These are phyloP conservation scores for Magallana nippona DNA, from an alignment of 2,888 invertebrate genomes.

Conservation along the genomic window DNA sequence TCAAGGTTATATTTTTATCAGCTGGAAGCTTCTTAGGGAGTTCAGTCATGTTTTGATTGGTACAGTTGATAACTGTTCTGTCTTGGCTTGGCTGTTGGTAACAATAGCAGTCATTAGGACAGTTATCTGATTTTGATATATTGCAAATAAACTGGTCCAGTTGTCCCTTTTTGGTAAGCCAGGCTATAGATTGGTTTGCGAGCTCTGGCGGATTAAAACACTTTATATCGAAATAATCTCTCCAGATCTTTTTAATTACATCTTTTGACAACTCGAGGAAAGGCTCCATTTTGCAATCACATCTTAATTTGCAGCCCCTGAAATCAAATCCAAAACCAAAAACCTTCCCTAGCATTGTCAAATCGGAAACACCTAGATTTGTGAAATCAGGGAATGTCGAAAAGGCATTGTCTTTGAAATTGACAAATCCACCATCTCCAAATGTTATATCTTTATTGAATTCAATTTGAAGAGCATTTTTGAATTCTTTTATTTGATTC, in stretches of 20 bases:
- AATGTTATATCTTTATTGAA: slow-evolving; percentile 32
- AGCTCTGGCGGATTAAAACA: slow-evolving; percentile 38
- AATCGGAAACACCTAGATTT: slow-evolving; percentile 37
- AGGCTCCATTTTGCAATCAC: slow-evolving; percentile 40
- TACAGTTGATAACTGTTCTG: slow-evolving; percentile 41
- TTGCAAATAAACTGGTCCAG: slow-evolving; percentile 44
- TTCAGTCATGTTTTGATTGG: background rate
- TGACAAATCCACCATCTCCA: slow-evolving; percentile 36
- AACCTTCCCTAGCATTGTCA: slow-evolving; percentile 40
- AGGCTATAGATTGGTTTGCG: slow-evolving; percentile 17
- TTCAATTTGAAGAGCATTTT: slow-evolving; percentile 18
- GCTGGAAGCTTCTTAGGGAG: slow-evolving; percentile 28
- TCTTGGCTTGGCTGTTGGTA: slow-evolving; percentile 43
- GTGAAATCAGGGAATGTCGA: slow-evolving; percentile 38
- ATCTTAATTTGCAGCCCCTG: slow-evolving; percentile 31
- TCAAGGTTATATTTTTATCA: background rate
- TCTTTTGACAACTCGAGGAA: slow-evolving; percentile 38
- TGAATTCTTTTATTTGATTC: slow-evolving; percentile 40
- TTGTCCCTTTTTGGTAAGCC: slow-evolving; percentile 24
- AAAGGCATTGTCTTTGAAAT: slow-evolving; percentile 30
- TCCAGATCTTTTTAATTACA: slow-evolving; percentile 17
- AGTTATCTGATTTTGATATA: slow-evolving; percentile 8
- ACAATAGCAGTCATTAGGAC: slow-evolving; percentile 42
- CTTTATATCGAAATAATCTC: slow-evolving; percentile 35
- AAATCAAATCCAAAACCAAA: slow-evolving; percentile 39